Percentiles rank a stretch among this genome's conserved stretches.
These are phyloP conservation scores for Zonotrichia leucophrys DNA, from an alignment of 2,113 vertebrate species.

Conservation along the genomic window DNA sequence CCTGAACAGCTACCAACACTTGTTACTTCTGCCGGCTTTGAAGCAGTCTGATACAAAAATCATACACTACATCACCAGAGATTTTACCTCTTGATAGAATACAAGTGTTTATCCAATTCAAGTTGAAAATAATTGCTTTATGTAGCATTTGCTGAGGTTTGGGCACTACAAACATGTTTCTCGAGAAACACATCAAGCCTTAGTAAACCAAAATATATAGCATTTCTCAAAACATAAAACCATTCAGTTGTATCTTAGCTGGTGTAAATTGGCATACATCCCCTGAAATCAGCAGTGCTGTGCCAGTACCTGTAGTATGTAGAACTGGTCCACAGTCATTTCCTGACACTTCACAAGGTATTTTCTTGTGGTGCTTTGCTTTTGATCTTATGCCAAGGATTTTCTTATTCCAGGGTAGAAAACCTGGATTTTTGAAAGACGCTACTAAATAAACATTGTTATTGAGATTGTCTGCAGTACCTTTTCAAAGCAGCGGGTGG, in stretches of 20 bases:
- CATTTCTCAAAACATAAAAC: neutral
- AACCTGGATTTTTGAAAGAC: neutral
- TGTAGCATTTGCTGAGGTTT: neutral
- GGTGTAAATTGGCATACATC: neutral
- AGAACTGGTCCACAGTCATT: neutral
- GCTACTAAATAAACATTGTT: neutral
- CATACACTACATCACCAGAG: neutral
- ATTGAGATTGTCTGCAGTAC: slow-evolving; percentile 14
- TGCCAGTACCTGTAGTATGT: neutral
- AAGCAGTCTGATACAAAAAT: neutral
- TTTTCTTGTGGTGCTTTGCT: neutral
- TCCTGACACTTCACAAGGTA: neutral
- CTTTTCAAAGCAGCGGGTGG: slow-evolving; percentile 58
- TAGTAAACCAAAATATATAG: neutral
- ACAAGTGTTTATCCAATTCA: neutral
- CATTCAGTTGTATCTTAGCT: neutral
- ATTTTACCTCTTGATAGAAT: neutral
- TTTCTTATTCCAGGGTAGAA: neutral
- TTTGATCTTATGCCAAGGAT: neutral
- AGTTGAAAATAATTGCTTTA: neutral
- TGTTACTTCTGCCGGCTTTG: neutral
- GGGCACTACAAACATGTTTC: neutral
- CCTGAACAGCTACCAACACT: neutral
- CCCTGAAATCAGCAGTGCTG: neutral
- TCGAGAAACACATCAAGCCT: neutral